Base-by-base conservation (phyloP, 2,113 vertebrate species). In the Paracanthobrama guichenoti region DNA sequence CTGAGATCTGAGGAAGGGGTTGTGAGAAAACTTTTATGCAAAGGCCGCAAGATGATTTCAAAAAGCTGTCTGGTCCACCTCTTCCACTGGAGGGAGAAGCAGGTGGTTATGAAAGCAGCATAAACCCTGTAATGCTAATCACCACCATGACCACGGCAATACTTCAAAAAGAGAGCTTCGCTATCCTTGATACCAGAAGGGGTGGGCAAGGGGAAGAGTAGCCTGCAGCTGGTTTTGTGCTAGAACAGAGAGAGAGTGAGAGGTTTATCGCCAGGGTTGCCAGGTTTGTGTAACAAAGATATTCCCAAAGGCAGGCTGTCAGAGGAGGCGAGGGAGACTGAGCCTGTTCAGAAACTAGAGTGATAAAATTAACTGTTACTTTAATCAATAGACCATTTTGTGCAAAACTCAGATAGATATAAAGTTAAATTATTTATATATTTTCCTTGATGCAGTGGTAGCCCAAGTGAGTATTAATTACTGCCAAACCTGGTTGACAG, bases 131-230 rank as follows among this genome's bases (percentile, higher is more conserved):
- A 80, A 50, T 53, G 60, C 44, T 67, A 67, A 80, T 80, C 60
- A 67, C 42, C 60, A 80, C 60, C 60, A 35, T 80, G 78, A 80
- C 78, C 73, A 50, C 26, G 10, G 60, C 78, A 64, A 16, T 59
- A 78, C 83, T 84, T 84, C 74, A 84, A 84, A 84, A 77, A 69
- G 57, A 75, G 42, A 75, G 46, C 66, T 62, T 53, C 60, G 2
- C 57, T 50, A 50, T 48, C 60, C 44, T 48, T 44, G 71, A 83
- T 24, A 75, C n/a, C 26, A 18, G n/a, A 81, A 35, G 14, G 48
- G 42, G 76, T 12, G 64, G 39, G 50, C 39, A 62, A 59, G 71
- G 26, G 10, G 69, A 53, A 73, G n/a, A 62, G 26, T 35, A 50
- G 24, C 42, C 57, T 64, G 14, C 57, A 83, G 72, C 39, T 62